Base-by-base conservation (phyloP, 2,888 invertebrate genomes). In the Tetropium fuscum region DNA sequence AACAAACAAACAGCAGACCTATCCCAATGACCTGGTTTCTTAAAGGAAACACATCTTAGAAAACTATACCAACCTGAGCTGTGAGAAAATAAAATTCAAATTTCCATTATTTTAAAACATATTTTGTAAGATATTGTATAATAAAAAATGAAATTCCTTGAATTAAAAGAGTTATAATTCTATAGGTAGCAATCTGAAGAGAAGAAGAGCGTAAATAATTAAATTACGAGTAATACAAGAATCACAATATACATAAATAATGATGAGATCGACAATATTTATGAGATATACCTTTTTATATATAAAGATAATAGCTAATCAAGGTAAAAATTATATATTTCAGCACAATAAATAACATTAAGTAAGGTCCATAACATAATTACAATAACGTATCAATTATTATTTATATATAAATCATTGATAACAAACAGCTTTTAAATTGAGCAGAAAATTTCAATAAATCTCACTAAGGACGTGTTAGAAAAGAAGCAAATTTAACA, bases 51-150 rank as follows among this genome's bases (percentile, higher is more conserved):
- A 11, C 6, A 34, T 48, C 20, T 27, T 6, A 15, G 25, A 36
- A 51, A 36, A 49, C 34, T 10, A 38, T 20, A 38, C 16, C 49
- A 27, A 44, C n/a, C n/a, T 16, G 3, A 22, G 34, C 36, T 36
- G 19, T 20, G 36, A 34, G 40, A 51, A 40, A 51, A 13, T 11
- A 38, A 5, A 8, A 16, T 40, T 15, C 25, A 40, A 51, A 51
- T 51, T 51, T 40, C 18, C 16, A 40, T 10, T 51, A 40, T 51
- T 51, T 51, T 51, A 51, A 38, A 51, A 51, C 22, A 51, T 51
- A 34, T 16, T 5, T 47, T 51, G 8, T 51, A 40, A 11, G 40
- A 51, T 40, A 16, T 10, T 3, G 10, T 40, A 27, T 27, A 51
- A 51, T 40, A 51, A 6, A 5, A 27, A 51, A 40, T 27, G 49